Evolutionary conservation across 2,888 invertebrate species (phyloP).

Genomic region (Anorthoa munda): DNA sequence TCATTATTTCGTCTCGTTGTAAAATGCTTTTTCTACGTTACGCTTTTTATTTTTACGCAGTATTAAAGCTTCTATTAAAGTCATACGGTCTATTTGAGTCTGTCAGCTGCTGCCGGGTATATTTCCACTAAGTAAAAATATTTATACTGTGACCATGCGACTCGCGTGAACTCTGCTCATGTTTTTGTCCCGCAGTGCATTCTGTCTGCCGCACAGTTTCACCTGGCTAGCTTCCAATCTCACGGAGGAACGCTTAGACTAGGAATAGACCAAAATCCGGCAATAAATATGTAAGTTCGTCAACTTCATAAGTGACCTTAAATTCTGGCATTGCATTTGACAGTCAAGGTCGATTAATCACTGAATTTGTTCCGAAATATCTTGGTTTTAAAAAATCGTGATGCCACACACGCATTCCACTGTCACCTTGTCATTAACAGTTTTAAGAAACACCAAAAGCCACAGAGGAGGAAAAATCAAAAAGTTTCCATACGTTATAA

Average conservation of each 20-base stretch:
- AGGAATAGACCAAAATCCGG: slow-evolving; percentile 16
- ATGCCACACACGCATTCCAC: slow-evolving; percentile 50
- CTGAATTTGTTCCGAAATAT: slow-evolving; percentile 31
- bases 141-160: slow-evolving; percentile 36
- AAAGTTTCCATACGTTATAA: slow-evolving; percentile 76
- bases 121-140: slow-evolving; percentile 62
- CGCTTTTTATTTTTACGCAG: background rate
- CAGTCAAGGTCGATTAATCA: slow-evolving; percentile 41
- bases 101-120: slow-evolving; percentile 34
- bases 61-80: slow-evolving; percentile 38
- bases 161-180: slow-evolving; percentile 39
- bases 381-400: slow-evolving; percentile 39
- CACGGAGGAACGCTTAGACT: slow-evolving; percentile 13
- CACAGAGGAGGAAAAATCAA: slow-evolving; percentile 73
- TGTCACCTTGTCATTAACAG: slow-evolving; percentile 62
- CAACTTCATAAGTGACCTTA: slow-evolving; percentile 37
- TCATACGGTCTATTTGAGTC: slow-evolving; percentile 51
- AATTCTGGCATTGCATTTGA: slow-evolving; percentile 22
- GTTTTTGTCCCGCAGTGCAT: slow-evolving; percentile 51
- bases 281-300: slow-evolving; percentile 22
- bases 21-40: background rate
- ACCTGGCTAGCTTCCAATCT: slow-evolving; percentile 61
- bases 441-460: slow-evolving; percentile 57
- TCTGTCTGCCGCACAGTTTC: slow-evolving; percentile 42
- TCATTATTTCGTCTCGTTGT: background rate